These are phyloP conservation scores for Lamellibrachia columna DNA, from an alignment of 2,888 invertebrate species.

Conservation along the genomic window DNA sequence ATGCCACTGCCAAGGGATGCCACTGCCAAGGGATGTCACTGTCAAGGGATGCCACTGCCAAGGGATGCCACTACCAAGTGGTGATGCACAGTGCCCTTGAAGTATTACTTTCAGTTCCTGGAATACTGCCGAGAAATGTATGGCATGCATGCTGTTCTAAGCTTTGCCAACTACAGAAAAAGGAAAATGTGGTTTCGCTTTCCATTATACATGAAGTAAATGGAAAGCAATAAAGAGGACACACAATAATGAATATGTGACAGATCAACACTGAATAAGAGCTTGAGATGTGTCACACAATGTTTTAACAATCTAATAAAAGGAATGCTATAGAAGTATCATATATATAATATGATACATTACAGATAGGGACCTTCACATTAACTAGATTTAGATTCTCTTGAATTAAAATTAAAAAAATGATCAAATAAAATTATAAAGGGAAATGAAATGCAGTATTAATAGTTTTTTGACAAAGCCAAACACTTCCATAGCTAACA, in stretches of 20 bases:
- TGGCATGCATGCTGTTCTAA: conserved; percentile 4
- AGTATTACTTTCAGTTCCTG: background rate
- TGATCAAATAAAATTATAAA: too few species aligned
- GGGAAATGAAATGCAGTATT: too few species aligned
- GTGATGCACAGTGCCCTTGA: too few species aligned
- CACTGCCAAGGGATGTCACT: background rate
- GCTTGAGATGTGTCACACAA: too few species aligned
- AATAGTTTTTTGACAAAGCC: background rate
- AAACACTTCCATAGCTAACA: background rate
- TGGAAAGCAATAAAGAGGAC: background rate
- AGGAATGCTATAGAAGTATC: background rate
- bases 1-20: background rate
- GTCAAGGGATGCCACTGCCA: background rate
- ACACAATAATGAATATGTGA: background rate
- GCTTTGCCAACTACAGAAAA: background rate
- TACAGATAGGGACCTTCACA: too few species aligned
- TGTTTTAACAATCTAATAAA: background rate
- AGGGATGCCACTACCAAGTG: background rate
- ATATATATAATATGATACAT: too few species aligned
- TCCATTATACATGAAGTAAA: background rate
- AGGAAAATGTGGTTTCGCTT: background rate
- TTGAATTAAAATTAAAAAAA: too few species aligned
- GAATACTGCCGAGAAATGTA: background rate
- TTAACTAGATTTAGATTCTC: too few species aligned
- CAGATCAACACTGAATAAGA: background rate